These are phyloP conservation scores for Sesamia inferens DNA, from an alignment of 2,888 invertebrate genomes.

Conservation along the genomic window DNA sequence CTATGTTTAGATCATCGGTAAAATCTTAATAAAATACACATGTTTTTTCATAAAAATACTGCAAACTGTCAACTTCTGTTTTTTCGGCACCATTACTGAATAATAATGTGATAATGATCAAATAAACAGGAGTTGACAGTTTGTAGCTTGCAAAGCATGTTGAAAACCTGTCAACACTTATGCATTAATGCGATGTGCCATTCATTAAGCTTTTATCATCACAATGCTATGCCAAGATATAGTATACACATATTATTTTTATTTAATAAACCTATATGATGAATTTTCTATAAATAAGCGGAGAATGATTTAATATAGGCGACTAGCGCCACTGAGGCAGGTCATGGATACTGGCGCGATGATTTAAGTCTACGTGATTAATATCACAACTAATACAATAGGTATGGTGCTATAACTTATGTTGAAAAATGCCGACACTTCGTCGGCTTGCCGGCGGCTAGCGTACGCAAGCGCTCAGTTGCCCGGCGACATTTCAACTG, in stretches of 20 bases:
- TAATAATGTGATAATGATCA: background rate
- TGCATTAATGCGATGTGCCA: constrained; percentile 53
- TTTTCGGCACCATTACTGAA: constrained; percentile 30
- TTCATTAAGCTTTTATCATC: constrained; percentile 39
- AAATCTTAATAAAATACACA: background rate
- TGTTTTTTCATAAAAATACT: background rate
- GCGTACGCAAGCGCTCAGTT: too few relatives aligned
- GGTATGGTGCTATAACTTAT: constrained; percentile 4
- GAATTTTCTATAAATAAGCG: constrained; percentile 10
- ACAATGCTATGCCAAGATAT: constrained; percentile 44
- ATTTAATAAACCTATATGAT: constrained; percentile 19
- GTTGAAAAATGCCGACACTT: too few relatives aligned
- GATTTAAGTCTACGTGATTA: constrained; percentile 16
- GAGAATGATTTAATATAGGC: constrained; percentile 16
- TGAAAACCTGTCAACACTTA: constrained; percentile 41
- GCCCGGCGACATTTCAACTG: too few relatives aligned
- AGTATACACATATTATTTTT: constrained; percentile 6
- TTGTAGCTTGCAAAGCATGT: background rate
- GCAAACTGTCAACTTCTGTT: constrained; percentile 2
- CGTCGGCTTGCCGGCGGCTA: too few relatives aligned
- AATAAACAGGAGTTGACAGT: too few relatives aligned
- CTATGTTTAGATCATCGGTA: background rate
- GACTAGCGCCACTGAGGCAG: constrained; percentile 13
- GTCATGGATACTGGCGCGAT: constrained; percentile 19
- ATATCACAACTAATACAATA: constrained; percentile 17